Evolutionary conservation across 2,888 invertebrate species (phyloP).

Genomic region (Calameuta filiformis): DNA sequence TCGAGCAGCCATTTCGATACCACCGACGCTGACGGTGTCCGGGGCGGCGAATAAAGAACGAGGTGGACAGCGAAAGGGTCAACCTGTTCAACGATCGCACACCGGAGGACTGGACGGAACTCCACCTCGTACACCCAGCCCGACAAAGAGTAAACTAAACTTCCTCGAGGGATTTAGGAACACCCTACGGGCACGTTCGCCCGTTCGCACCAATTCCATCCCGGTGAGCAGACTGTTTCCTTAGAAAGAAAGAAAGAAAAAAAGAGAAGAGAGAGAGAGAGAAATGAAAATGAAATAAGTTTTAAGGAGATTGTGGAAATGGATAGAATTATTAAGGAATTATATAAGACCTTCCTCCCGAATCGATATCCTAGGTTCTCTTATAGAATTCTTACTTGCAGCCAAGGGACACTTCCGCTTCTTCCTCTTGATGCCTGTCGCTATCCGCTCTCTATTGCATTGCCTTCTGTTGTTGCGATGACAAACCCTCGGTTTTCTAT

Average conservation of each 20-base stretch:
- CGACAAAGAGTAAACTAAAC: conserved; percentile 66
- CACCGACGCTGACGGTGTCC: conserved; percentile 45
- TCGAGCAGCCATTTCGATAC: conserved; percentile 43
- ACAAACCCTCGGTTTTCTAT: conserved; percentile 52
- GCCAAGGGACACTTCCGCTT: conserved; percentile 58
- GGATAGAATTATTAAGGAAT: background rate
- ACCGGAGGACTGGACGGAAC: conserved; percentile 36
- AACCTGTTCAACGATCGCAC: conserved; percentile 50
- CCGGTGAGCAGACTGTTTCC: conserved; percentile 55
- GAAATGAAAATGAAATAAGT: background rate
- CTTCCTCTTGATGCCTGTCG: conserved; percentile 63
- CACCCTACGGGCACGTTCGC: conserved; percentile 68
- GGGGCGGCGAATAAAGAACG: conserved; percentile 47
- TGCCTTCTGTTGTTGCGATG: conserved; percentile 58
- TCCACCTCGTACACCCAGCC: conserved; percentile 60
- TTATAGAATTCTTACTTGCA: conserved; percentile 53
- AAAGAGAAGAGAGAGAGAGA: conserved; percentile 3
- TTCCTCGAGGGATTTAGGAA: conserved; percentile 75
- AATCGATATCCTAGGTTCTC: conserved; percentile 9
- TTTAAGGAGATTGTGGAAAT: background rate
- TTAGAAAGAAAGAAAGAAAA: conserved; percentile 15
- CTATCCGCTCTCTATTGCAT: conserved; percentile 61
- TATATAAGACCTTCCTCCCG: background rate
- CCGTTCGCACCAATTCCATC: conserved; percentile 59
- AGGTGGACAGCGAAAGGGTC: conserved; percentile 38